Evolutionary conservation across 2,113 vertebrate genomes (phyloP), one percentile per base, ranked within the genome.

Genomic region (Enhydra lutris): DNA sequence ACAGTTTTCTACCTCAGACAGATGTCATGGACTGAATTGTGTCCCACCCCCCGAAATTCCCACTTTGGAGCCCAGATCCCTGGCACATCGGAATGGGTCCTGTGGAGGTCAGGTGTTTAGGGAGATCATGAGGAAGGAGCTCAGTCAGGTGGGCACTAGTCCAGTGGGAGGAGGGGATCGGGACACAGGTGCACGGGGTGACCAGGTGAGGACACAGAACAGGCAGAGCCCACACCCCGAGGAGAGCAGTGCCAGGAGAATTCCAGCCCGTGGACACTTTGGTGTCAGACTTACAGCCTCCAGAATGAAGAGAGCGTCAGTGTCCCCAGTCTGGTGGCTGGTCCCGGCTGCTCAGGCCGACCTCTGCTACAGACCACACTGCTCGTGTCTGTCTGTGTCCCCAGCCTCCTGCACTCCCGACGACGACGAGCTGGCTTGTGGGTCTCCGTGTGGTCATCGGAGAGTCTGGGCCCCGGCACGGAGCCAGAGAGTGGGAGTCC

Each of bases 181-280:
- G 39, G 67, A 61, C 80, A 29, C 36, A 17, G 14, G 4, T 4
- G 39, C 5, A 6, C 1, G 6, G 13, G 74, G 52, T 1, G 14
- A 7, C 10, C 59, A 3, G 4, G 17, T 24, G 57, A 52, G 42
- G 42, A 34, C 5, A 11, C 18, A 20, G 45, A 34, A 24, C 39
- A 65, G 34, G 17, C 1, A 9, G 26, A 0, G 0, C 2, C 42
- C 6, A 4, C 34, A 14, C 0, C 13, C 1, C 52, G 34, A 50
- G 36, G 6, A 52, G 81, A 52, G 71, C 24, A 26, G 10, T 26
- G n/a, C 55, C 17, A 7, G 65, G 18, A 39, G 24, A 31, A 52
- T 1, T 13, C 67, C 15, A 5, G 20, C 11, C 6, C 3, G 13
- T 1, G 23, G 21, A 39, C 39, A 23, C 18, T 39, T 59, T 8